Evolutionary conservation across 2,113 vertebrate species (phyloP), one percentile per base, ranked within the genome.

Genomic region (Fregetta grallaria): DNA sequence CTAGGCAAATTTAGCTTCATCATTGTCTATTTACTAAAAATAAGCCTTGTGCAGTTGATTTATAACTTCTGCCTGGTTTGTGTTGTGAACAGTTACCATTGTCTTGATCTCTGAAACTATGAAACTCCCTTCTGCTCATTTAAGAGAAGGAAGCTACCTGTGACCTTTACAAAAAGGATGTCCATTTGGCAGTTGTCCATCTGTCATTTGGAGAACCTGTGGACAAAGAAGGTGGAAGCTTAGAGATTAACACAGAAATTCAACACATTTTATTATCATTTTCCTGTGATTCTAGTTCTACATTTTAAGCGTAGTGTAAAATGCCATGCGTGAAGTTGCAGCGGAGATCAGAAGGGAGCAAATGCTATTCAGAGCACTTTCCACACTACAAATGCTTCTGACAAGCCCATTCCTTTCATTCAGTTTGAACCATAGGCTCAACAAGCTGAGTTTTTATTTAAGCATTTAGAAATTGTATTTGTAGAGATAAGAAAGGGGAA

Each of bases 11-110:
- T 96, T 91, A 59, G 74, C 38, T 92, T 95, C 87, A 94, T 94
- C 82, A 87, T 94, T 94, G 88, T 94, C 94, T 95, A 75, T 94
- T 93, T 96, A 94, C 93, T 88, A 94, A 94, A 97, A 95, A 97
- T 92, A 94, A 89, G 61, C 23, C 52, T 50, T 79, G 34, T 88
- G 63, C 73, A 52, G 87, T 71, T 92, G 95, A 88, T 96, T 95
- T 95, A 92, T 26, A 81, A 50, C 73, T 80, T 73, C 72, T 92
- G 58, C 72, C 22, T 88, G 63, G 17, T 89, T 96, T 89, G 59
- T 56, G 25, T 47, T 86, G 55, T 61, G 83, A 90, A 88, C 80
- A 78, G 65, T 63, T 94, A 58, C 56, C 36, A 29, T 30, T 62
- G 85, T 86, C 72, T 88, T 65, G 5, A 34, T 68, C 40, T 74